Percentiles rank a stretch among this genome's conserved stretches.
Conservation (phyloP, 2,797 vertebrate species). For the Brachyalestes nurse region DNA sequence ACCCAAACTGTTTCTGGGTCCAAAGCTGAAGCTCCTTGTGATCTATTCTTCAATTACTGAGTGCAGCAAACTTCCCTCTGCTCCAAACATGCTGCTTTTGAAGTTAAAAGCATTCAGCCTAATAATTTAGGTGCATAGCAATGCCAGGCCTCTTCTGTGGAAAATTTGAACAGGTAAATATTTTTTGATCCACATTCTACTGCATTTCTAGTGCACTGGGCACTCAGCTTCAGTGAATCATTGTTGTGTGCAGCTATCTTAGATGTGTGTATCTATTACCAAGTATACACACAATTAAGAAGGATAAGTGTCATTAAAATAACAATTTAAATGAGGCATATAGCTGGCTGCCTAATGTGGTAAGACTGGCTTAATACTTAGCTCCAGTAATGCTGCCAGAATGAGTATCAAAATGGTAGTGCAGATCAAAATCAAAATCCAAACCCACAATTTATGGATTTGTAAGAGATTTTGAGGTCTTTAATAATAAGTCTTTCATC, state of each 20-base stretch:
- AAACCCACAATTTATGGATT: not conserved
- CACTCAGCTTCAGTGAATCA: not conserved
- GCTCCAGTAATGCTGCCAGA: not conserved
- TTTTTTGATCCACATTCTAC: not conserved
- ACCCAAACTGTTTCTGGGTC: conserved; percentile 64
- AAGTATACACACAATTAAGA: not conserved
- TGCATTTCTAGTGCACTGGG: not conserved
- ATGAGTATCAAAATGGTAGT: not conserved
- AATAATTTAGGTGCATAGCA: conserved; percentile 65
- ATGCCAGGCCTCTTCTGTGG: conserved; percentile 43
- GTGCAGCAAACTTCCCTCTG: conserved; percentile 73
- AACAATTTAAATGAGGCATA: no score
- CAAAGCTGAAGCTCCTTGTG: conserved; percentile 67
- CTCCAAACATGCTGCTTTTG: conserved; percentile 65
- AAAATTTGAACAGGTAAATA: conserved; percentile 4
- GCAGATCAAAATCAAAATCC: no score
- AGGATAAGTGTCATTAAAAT: no score
- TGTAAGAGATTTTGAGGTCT: no score
- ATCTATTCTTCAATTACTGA: conserved; percentile 79
- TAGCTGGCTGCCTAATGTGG: no score
- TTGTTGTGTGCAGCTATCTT: not conserved
- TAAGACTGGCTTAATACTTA: no score
- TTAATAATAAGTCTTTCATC: no score
- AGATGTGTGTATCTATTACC: no score
- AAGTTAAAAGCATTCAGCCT: conserved; percentile 73